phyloP scores from a whole-genome alignment of 2,888 invertebrate species.

The Malacosoma neustria region DNA sequence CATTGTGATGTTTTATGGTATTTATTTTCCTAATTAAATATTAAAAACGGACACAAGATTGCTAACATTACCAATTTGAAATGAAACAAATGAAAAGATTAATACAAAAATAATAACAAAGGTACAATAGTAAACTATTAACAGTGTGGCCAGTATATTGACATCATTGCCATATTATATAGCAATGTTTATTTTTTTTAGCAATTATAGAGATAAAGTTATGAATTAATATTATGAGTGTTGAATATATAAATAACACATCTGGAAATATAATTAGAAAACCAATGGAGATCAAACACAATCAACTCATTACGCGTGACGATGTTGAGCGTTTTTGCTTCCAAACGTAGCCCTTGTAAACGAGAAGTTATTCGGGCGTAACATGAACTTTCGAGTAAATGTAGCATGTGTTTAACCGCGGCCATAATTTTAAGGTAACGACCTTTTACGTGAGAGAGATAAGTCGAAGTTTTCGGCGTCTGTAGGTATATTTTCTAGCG shows the following conservation, averaged over 20 bases:
- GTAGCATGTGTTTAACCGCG: conserved; percentile 71
- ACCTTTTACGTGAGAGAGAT: conserved; percentile 68
- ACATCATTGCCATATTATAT: background rate
- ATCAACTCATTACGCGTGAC: conserved; percentile 22
- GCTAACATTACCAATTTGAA: no score
- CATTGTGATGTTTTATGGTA: no score
- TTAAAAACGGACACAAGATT: no score
- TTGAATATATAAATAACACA: no score
- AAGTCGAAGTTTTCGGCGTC: conserved; percentile 64
- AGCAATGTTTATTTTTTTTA: no score
- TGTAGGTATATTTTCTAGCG: conserved; percentile 25
- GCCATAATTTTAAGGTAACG: conserved; percentile 66
- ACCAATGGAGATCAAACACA: conserved; percentile 26
- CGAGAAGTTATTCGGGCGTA: conserved; percentile 59
- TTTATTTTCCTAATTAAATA: no score
- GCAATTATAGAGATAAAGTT: background rate
- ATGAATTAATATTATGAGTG: no score
- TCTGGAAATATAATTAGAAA: no score
- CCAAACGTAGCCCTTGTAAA: conserved; percentile 42
- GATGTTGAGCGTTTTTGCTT: conserved; percentile 32
- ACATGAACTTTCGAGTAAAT: conserved; percentile 68
- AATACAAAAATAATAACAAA: no score
- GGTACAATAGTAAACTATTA: no score
- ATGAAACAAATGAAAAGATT: no score
- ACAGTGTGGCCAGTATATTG: background rate